Conservation (phyloP, 1,140 invertebrate species). For the Diabrotica virgifera region DNA sequence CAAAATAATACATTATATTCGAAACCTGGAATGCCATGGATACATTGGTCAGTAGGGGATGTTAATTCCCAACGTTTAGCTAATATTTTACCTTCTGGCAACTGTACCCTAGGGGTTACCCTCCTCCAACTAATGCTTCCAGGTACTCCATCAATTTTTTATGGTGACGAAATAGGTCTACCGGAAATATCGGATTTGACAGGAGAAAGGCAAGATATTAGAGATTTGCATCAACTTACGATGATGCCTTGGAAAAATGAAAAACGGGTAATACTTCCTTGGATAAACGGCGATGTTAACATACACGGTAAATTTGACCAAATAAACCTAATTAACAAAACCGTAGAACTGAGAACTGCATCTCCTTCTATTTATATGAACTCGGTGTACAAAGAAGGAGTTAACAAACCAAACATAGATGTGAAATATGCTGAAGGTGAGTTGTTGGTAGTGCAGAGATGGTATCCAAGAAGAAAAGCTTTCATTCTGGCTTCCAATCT, state of each 20-base stretch:
- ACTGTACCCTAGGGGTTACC: conserved; percentile 62
- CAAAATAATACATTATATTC: conserved; percentile 58
- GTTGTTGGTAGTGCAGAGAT: conserved; percentile 68
- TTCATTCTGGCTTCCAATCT: conserved; percentile 72
- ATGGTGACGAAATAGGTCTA: conserved; percentile 74
- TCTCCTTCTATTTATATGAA: conserved; percentile 70
- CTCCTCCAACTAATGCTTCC: conserved; percentile 72
- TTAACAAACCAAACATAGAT: conserved; percentile 60
- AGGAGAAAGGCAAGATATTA: conserved; percentile 59
- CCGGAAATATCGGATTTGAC: conserved; percentile 50
- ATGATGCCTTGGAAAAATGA: conserved; percentile 60
- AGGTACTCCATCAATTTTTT: conserved; percentile 76
- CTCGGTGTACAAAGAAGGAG: conserved; percentile 61
- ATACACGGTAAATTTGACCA: conserved; percentile 50
- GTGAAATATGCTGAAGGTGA: conserved; percentile 61
- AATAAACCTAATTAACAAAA: conserved; percentile 52
- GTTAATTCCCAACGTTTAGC: conserved; percentile 59
- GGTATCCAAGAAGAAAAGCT: conserved; percentile 71
- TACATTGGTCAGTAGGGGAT: conserved; percentile 73
- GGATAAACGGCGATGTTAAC: conserved; percentile 55
- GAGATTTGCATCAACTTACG: conserved; percentile 62
- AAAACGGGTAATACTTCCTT: conserved; percentile 51
- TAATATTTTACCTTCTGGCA: conserved; percentile 50
- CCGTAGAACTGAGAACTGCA: conserved; percentile 56
- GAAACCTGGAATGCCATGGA: conserved; percentile 64